Evolutionary conservation across 2,797 vertebrate genomes (phyloP), one percentile per base, ranked within the genome.

Genomic region (Botia almorhae): DNA sequence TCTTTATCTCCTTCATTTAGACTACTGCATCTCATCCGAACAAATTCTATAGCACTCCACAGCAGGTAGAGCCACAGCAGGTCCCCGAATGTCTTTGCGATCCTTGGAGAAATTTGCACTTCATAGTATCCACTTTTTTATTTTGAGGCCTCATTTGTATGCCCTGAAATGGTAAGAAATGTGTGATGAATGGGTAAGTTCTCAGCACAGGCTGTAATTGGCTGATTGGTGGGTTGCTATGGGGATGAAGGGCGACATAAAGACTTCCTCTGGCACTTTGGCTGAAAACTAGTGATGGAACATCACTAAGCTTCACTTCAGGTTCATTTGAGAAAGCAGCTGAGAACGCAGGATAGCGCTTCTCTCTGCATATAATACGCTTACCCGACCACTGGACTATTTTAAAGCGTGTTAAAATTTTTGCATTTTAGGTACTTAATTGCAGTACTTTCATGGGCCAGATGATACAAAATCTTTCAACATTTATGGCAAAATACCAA

Each of bases 191-290:
- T 85, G 61, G 26, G 51, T 14, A 46, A 36, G 26, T 58, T 56
- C 63, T 69, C 29, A 76, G 29, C 48, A 17, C 67, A 69, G 60
- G 71, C 51, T 21, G 43, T 80, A 76, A 83, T 83, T 81, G 82
- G 43, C 33, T 74, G 71, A 75, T 71, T 83, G 68, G 74, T 67
- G 23, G 26, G 63, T 48, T 67, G 60, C 78, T 61, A 69, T 67
- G 50, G 74, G 58, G 56, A 67, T 26, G 50, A 55, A 82, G 71
- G 55, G 65, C 55, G 68, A 69, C 19, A 19, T 60, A 12, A 19
- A 70, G 56, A 74, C 73, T 60, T 76, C 69, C 23, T 76, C 43
- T 60, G 39, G 39, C 1, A 33, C 55, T 56, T 50, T 43, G 70
- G 29, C 36, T 77, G 53, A 53, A 74, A 82, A 53, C 50, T 11